phyloP scores from a whole-genome alignment of 2,113 vertebrate species.

The Pholis gunnellus region DNA sequence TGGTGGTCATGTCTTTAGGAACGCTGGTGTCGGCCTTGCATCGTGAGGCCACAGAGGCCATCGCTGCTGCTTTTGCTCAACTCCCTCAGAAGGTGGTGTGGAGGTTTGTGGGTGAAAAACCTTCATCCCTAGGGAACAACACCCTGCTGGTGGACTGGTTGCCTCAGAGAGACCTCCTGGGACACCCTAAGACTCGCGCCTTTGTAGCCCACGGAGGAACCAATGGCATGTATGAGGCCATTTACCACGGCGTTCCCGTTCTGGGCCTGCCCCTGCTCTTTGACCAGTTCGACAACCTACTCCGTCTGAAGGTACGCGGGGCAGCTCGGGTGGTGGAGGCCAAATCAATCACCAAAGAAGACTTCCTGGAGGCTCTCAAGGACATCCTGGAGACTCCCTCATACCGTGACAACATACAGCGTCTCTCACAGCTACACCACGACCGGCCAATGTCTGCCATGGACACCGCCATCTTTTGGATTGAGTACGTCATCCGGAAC shows the following conservation, averaged over 20 bases:
- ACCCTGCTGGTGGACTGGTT: slow-evolving; percentile 81
- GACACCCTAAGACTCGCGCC: slow-evolving; percentile 79
- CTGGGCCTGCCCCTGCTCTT: slow-evolving; percentile 81
- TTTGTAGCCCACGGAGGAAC: slow-evolving; percentile 84
- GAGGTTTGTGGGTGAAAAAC: slow-evolving; percentile 72
- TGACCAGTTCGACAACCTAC: slow-evolving; percentile 84
- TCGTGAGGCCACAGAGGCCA: slow-evolving; percentile 61
- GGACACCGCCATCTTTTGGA: slow-evolving; percentile 83
- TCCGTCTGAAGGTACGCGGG: slow-evolving; percentile 71
- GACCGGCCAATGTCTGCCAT: slow-evolving; percentile 75
- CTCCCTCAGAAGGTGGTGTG: slow-evolving; percentile 85
- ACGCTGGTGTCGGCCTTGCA: slow-evolving; percentile 75
- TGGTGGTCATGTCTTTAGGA: slow-evolving; percentile 84
- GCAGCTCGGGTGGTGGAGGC: slow-evolving; percentile 75
- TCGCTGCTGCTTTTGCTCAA: slow-evolving; percentile 81
- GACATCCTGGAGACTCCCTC: slow-evolving; percentile 77
- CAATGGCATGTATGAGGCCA: slow-evolving; percentile 83
- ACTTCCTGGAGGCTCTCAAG: slow-evolving; percentile 74
- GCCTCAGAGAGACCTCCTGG: slow-evolving; percentile 82
- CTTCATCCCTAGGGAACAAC: slow-evolving; percentile 79
- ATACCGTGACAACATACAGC: slow-evolving; percentile 75
- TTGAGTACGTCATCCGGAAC: slow-evolving; percentile 83
- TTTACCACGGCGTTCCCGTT: slow-evolving; percentile 81
- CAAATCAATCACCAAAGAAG: slow-evolving; percentile 57
- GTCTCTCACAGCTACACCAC: slow-evolving; percentile 76